Conservation (phyloP, 1,140 invertebrate genomes). For the Trichonephila clavipes region DNA sequence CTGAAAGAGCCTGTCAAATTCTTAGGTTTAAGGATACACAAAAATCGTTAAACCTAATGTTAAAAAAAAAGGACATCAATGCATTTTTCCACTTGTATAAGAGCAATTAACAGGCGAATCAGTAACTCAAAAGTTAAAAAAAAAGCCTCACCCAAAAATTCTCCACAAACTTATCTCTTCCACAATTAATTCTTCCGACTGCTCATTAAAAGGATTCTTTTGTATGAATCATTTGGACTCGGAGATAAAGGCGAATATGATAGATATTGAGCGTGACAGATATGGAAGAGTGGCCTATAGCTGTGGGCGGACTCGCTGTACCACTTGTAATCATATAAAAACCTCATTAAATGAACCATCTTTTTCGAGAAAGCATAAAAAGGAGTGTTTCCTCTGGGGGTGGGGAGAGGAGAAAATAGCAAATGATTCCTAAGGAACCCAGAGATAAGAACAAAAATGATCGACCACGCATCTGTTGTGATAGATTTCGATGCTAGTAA, state of each 20-base stretch:
- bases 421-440: not conserved
- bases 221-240: not conserved
- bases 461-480: not conserved
- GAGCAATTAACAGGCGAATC: not conserved
- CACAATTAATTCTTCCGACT: not conserved
- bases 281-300: not conserved
- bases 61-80: too few species aligned
- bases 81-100: too few species aligned
- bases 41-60: too few species aligned
- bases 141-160: not conserved
- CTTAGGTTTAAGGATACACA: too few species aligned
- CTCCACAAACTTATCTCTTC: not conserved
- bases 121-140: not conserved
- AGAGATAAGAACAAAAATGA: slow-evolving; percentile 55
- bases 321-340: not conserved
- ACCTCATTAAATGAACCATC: slow-evolving; percentile 29
- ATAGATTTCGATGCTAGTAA: slow-evolving; percentile 61
- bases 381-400: slow-evolving; percentile 30
- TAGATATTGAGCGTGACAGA: not conserved
- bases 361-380: not conserved
- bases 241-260: not conserved
- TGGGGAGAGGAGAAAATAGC: not conserved
- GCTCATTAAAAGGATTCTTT: not conserved
- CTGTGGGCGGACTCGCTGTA: not conserved
- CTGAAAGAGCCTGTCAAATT: too few species aligned